phyloP scores from a whole-genome alignment of 1,140 invertebrate species.

The Zaprionus capensis region DNA sequence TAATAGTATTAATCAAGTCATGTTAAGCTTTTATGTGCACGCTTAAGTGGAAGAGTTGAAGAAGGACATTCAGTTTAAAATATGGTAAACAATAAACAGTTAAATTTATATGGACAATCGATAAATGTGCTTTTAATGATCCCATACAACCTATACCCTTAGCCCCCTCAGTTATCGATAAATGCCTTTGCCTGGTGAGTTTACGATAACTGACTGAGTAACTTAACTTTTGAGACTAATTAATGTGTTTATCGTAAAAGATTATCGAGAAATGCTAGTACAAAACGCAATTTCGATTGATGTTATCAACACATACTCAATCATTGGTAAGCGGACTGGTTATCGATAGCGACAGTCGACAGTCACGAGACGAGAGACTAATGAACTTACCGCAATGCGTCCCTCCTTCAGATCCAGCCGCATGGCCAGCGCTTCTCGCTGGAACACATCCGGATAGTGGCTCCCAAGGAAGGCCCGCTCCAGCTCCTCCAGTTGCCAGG shows the following conservation, averaged over 20 bases:
- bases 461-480: slow-evolving; percentile 97
- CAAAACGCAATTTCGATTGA: not conserved
- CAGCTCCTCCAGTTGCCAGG: slow-evolving; percentile 99
- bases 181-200: too few species aligned
- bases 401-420: slow-evolving; percentile 98
- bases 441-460: slow-evolving; percentile 99
- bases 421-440: slow-evolving; percentile 97
- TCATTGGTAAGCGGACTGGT: not conserved
- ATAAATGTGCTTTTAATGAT: not conserved
- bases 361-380: not conserved
- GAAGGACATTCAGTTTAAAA: too few species aligned
- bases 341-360: slow-evolving; percentile 18
- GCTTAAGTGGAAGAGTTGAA: too few species aligned
- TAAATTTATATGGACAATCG: not conserved
- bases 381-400: slow-evolving; percentile 95
- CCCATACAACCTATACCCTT: too few species aligned
- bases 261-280: not conserved
- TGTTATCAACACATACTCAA: slow-evolving; percentile 8
- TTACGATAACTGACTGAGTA: too few species aligned
- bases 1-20: not conserved
- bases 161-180: too few species aligned
- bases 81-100: not conserved
- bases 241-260: not conserved
- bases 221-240: too few species aligned
- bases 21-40: too few species aligned